Evolutionary conservation across 2,113 vertebrate genomes (phyloP).

Genomic region (Melanostigma gelatinosum): DNA sequence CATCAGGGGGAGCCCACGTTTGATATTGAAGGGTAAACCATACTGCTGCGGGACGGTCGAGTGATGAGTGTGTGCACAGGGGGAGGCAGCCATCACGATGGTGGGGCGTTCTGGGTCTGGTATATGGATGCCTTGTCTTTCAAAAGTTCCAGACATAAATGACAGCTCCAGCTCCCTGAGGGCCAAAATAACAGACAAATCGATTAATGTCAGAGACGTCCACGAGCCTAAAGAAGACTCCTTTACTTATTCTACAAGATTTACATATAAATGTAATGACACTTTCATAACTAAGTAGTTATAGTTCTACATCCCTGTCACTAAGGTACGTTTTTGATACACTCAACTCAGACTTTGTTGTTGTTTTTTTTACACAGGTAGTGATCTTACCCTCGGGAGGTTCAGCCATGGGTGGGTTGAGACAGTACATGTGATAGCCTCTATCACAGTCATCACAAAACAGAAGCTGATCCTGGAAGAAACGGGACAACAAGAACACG

Average conservation of each 20-base stretch:
- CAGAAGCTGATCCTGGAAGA: slow-evolving; percentile 83
- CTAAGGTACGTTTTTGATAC: too few species aligned
- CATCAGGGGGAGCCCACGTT: slow-evolving; percentile 18
- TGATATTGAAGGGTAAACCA: slow-evolving; percentile 24
- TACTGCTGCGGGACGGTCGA: slow-evolving; percentile 30
- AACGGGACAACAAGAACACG: neutral
- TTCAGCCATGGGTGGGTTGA: slow-evolving; percentile 83
- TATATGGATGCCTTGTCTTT: slow-evolving; percentile 98
- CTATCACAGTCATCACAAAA: slow-evolving; percentile 86
- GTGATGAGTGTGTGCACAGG: slow-evolving; percentile 27
- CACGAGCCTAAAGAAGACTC: neutral
- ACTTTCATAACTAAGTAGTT: neutral
- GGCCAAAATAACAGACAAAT: neutral
- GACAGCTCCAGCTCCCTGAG: slow-evolving; percentile 96
- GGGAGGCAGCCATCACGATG: slow-evolving; percentile 82
- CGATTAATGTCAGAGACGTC: neutral
- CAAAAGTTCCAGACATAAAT: slow-evolving; percentile 93
- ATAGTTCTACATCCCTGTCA: neutral
- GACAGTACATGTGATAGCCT: slow-evolving; percentile 86
- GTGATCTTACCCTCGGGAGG: slow-evolving; percentile 80
- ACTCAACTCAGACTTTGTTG: too few species aligned
- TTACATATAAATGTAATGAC: neutral
- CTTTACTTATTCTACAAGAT: neutral
- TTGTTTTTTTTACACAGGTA: neutral
- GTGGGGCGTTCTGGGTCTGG: slow-evolving; percentile 89